These are phyloP conservation scores for Pachyseris speciosa DNA, from an alignment of 64 coral and sea anemone genomes.

Conservation along the genomic window DNA sequence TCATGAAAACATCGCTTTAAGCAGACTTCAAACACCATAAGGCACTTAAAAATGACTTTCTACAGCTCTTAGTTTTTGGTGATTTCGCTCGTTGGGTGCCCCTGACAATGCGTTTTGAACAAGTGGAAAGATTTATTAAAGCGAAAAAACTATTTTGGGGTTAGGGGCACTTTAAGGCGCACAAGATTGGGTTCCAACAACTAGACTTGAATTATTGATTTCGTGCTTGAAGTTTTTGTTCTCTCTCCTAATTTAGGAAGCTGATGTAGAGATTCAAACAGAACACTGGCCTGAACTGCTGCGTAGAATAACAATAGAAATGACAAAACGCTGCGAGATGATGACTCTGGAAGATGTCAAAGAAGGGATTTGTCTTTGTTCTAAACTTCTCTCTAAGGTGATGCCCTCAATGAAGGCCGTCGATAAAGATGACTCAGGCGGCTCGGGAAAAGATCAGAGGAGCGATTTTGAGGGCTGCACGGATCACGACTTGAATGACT, in stretches of 20 bases:
- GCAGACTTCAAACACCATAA: no score
- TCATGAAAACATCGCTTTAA: no score
- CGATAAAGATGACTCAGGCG: background rate
- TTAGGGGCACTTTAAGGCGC: no score
- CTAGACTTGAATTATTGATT: no score
- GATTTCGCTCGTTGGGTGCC: no score
- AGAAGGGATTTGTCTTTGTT: slow-evolving; percentile 88
- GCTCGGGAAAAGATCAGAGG: background rate
- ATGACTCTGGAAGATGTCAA: slow-evolving; percentile 79
- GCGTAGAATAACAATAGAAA: slow-evolving; percentile 75
- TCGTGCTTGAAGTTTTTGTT: background rate
- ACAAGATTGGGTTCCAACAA: no score
- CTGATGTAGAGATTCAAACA: slow-evolving; percentile 91
- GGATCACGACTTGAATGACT: slow-evolving; percentile 39
- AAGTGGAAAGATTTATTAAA: no score
- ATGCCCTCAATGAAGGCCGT: slow-evolving; percentile 87
- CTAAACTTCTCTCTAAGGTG: slow-evolving; percentile 93
- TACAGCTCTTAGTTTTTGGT: no score
- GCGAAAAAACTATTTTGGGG: no score
- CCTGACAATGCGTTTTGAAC: no score
- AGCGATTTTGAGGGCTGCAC: slow-evolving; percentile 5
- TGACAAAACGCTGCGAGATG: slow-evolving; percentile 85
- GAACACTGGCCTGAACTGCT: slow-evolving; percentile 95
- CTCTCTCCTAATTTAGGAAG: slow-evolving; percentile 66
- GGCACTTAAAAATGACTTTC: no score